Base-by-base conservation (phyloP, 1,140 invertebrate genomes). In the Eufriesea mexicana region DNA sequence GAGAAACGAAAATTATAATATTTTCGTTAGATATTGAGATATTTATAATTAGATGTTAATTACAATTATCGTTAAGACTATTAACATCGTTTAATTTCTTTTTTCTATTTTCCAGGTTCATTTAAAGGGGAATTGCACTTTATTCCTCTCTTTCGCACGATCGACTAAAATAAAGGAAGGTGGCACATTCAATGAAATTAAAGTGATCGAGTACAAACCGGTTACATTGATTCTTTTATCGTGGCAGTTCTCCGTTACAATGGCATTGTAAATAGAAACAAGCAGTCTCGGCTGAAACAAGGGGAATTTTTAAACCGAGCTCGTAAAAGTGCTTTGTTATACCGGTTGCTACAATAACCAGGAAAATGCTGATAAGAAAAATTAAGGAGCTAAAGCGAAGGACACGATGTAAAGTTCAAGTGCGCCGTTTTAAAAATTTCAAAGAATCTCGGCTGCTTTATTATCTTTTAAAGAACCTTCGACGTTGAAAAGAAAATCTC, bases 401-500 rank as follows among this genome's bases (percentile, higher is more conserved):
- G 70, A 55, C 45, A 49, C 51, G 49, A 28, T 72, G 20, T 72
- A 55, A 42, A 72, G 51, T 55, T 55, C 70, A 72, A 72, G 68
- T 54, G 23, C 25, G 54, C 20, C 1, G 20, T 72, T 55, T 55
- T n/a, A 55, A 6, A 72, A 72, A 72, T 55, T 72, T 72, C 23
- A n/a, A 9, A 72, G 70, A 55, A 35, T 23, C 12, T 25, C 54
- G 14, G 10, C 4, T 14, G 9, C 47, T 25, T 28, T 18, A 7
- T 20, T 20, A 45, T 20, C 2, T 42, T 28, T 45, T 20, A 23
- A 47, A 6, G 25, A 25, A 25, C 7, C 16, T 47, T 23, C 7
- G 6, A 57, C 42, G 28, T 9, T 28, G 12, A 14, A 14, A 45
- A 47, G 14, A 45, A 23, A 47, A 47, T 23, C 45, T n/a, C n/a